Base-by-base conservation (phyloP, 1,140 invertebrate species). In the Elymnias hypermnestra region DNA sequence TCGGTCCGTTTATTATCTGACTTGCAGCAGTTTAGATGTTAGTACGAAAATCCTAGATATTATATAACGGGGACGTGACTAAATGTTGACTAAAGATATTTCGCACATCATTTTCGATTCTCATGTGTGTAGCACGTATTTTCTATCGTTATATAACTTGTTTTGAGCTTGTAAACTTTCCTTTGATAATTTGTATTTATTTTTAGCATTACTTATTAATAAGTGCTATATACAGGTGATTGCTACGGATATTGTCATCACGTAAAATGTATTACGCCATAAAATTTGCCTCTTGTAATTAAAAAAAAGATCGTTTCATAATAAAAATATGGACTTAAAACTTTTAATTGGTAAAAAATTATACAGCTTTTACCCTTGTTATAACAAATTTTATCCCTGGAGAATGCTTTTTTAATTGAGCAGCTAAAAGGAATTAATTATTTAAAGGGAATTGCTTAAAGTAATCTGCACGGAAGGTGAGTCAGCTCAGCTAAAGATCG, bases 301-400 rank as follows among this genome's bases (percentile, higher is more conserved):
- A n/a, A n/a, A n/a, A n/a, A n/a, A n/a, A n/a, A n/a, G n/a, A n/a
- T n/a, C n/a, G n/a, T n/a, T n/a, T n/a, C n/a, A n/a, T n/a, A n/a
- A n/a, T n/a, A n/a, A n/a, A n/a, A n/a, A n/a, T n/a, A n/a, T n/a
- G n/a, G n/a, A n/a, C n/a, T n/a, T n/a, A n/a, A n/a, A n/a, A n/a
- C n/a, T n/a, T n/a, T n/a, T n/a, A n/a, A n/a, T n/a, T n/a, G n/a
- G n/a, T n/a, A n/a, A n/a, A n/a, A n/a, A n/a, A n/a, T n/a, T n/a
- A n/a, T n/a, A n/a, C n/a, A n/a, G n/a, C 26, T 29, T 29, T 1
- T 5, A 13, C 9, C 8, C 22, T 44, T 44, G n/a, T 25, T 18
- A 14, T 44, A 36, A 44, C 36, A 44, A 44, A 36, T 44, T 14
- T 35, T n/a, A 8, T 15, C 10, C 12, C 29, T 33, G 1, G 29